Base-by-base conservation (phyloP, 2,797 vertebrate species). In the Notolabrus celidotus region DNA sequence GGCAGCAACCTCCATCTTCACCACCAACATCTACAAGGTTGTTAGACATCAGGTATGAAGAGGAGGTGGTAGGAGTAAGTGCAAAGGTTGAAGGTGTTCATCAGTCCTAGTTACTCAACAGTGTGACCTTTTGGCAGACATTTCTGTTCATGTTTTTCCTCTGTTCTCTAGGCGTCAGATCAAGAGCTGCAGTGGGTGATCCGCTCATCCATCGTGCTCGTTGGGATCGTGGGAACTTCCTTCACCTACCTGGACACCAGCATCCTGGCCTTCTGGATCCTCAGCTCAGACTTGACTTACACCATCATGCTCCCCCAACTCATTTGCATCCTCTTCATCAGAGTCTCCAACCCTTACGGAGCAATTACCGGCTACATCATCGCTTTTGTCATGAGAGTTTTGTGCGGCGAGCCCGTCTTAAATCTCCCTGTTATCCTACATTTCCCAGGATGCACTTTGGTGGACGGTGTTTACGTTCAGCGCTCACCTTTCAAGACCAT, bases 251-350 rank as follows among this genome's bases (percentile, higher is more conserved):
- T 82, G 53, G 73, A 69, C 65, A 34, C 87, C 89, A 34, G 25
- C 86, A 53, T 92, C 71, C 0, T 82, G 36, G 75, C 86, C 27
- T 84, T 94, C 39, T 94, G 92, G 92, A 87, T 94, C 72, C 79
- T 93, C 60, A 82, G 89, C 0, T 78, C 90, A 2, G 93, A 94
- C 55, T 58, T 94, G 67, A 85, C 92, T 8, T 93, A 94, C 0
- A 69, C 86, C 0, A 36, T 94, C 29, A 82, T 94, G 34, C 87
- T 93, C 34, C 90, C 93, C 3, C 94, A 94, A 46, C 81, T 94
- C 12, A 86, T 89, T 53, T 94, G 92, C 0, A 76, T 89, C 14
- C 88, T 93, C 45, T 94, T 92, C 0, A 0, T 66, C 29, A 43
- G 77, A 14, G 42, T 67, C 22, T 90, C 88, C 0, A 94, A 94